These are phyloP conservation scores for Pseudochirops cupreus DNA, from an alignment of 2,797 vertebrate species.

Conservation along the genomic window DNA sequence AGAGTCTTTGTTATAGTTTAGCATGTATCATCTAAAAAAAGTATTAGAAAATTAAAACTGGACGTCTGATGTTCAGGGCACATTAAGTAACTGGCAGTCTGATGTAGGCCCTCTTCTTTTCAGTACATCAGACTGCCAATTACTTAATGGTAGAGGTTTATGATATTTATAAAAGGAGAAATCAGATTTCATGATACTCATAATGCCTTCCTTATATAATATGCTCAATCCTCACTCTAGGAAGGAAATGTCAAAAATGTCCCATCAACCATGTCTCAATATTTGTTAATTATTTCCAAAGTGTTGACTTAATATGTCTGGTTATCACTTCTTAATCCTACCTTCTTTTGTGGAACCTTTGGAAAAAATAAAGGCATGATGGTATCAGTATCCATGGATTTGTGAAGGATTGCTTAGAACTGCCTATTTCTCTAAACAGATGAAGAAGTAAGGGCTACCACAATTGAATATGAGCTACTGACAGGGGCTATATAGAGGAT, in stretches of 20 bases:
- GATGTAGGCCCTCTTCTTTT: background rate
- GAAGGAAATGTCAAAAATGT: background rate
- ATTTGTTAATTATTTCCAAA: background rate
- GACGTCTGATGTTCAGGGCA: background rate
- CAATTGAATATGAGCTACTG: background rate
- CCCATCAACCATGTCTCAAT: background rate
- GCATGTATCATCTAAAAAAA: background rate
- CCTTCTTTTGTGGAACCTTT: background rate
- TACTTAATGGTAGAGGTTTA: background rate
- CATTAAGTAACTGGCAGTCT: background rate
- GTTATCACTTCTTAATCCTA: background rate
- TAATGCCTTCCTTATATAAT: background rate
- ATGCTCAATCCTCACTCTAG: background rate
- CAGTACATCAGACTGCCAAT: too few species aligned
- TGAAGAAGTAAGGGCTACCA: background rate
- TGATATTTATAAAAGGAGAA: background rate
- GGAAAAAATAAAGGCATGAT: background rate
- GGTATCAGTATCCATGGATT: background rate
- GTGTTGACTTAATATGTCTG: background rate
- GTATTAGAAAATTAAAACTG: background rate
- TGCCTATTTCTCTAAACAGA: background rate
- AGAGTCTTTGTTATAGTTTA: background rate
- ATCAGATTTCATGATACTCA: background rate
- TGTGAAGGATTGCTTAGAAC: background rate
- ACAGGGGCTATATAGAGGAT: background rate